Conservation (phyloP, 2,888 invertebrate species). For the Uropetala carovei region DNA sequence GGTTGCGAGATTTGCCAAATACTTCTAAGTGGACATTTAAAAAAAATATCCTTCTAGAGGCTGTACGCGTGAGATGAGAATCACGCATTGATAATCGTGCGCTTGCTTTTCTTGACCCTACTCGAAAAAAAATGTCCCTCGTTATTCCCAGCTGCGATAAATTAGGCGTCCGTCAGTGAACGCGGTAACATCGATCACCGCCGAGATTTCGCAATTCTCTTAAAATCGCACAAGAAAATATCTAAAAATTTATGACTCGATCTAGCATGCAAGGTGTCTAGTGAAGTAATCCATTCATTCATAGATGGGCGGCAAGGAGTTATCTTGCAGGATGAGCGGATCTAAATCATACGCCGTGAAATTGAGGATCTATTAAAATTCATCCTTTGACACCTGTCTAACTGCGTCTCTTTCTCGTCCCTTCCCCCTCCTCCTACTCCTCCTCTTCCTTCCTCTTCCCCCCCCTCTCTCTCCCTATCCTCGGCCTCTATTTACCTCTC, state of each 20-base stretch:
- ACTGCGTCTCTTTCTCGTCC: not conserved
- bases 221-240: not conserved
- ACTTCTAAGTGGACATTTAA: no score
- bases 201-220: not conserved
- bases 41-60: no score
- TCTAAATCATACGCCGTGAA: not conserved
- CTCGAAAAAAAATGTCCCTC: no score
- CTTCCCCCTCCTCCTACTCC: not conserved
- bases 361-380: slow-evolving; percentile 59
- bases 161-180: not conserved
- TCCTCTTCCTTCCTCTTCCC: not conserved
- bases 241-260: slow-evolving; percentile 1
- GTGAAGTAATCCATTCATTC: not conserved
- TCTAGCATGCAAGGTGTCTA: not conserved
- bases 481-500: not conserved
- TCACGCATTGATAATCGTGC: no score
- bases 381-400: slow-evolving; percentile 50
- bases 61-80: no score
- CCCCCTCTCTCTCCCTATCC: not conserved
- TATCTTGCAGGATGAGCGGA: not conserved
- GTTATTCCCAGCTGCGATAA: no score
- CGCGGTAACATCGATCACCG: not conserved
- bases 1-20: no score
- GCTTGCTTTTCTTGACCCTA: no score
- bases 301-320: not conserved